Conservation (phyloP, 2,888 invertebrate species). For the Pristionchus entomophagus region DNA sequence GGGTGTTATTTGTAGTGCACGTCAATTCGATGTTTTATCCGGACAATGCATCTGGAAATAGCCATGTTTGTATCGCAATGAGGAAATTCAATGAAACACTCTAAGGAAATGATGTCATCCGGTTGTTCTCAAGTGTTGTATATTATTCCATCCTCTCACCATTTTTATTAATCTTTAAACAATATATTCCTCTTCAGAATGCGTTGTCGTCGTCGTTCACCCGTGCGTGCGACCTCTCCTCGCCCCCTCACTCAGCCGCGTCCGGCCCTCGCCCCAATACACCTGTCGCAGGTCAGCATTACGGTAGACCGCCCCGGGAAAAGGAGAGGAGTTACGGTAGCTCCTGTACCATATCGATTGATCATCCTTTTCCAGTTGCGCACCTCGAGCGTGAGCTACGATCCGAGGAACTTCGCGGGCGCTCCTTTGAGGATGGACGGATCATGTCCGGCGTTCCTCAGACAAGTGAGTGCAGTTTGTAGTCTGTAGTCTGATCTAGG, state of each 20-base stretch:
- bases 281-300: constrained; percentile 12
- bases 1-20: too few species aligned
- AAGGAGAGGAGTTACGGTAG: too few species aligned
- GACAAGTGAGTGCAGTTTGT: background rate
- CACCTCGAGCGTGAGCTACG: background rate
- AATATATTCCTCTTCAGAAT: background rate
- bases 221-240: constrained; percentile 45
- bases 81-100: too few species aligned
- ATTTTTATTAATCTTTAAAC: too few species aligned
- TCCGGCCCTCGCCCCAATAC: background rate
- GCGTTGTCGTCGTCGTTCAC: constrained; percentile 46
- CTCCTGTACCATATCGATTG: background rate
- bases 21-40: too few species aligned
- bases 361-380: background rate
- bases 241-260: background rate
- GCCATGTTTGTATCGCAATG: too few species aligned
- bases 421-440: constrained; percentile 20
- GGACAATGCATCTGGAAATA: too few species aligned
- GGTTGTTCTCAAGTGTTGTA: too few species aligned
- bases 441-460: constrained; percentile 2
- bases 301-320: background rate
- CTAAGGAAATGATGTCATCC: too few species aligned
- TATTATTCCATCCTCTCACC: background rate
- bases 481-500: background rate
- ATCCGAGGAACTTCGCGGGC: background rate